A percentile compares a stretch with the other conserved stretches of the same genome.
phyloP scores from a whole-genome alignment of 2,888 invertebrate species.

The Lasioglossum leucozonium region DNA sequence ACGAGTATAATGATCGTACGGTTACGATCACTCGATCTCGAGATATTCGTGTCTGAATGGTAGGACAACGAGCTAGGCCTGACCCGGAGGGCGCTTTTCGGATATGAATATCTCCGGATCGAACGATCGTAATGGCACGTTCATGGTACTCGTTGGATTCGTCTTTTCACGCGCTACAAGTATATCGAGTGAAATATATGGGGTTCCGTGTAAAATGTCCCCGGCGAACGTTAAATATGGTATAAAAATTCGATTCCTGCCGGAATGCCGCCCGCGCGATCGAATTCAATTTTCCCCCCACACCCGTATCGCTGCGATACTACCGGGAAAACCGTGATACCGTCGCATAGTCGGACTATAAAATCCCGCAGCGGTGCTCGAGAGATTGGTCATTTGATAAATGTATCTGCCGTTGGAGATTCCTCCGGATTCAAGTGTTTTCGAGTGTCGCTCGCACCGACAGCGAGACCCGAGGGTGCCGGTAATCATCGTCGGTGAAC shows the following conservation, averaged over 20 bases:
- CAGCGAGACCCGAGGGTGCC: not conserved
- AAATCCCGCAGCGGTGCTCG: not conserved
- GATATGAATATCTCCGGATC: not conserved
- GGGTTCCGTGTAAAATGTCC: not conserved
- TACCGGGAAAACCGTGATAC: constrained; percentile 9
- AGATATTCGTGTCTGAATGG: not conserved
- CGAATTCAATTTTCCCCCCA: constrained; percentile 6
- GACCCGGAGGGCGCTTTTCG: not conserved
- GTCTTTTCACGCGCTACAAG: not conserved
- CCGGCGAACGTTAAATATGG: no score
- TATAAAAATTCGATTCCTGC: no score
- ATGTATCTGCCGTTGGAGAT: constrained; percentile 26
- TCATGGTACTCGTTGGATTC: not conserved
- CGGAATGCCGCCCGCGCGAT: no score
- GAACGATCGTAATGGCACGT: not conserved
- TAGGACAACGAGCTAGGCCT: not conserved
- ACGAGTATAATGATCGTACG: not conserved
- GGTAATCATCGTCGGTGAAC: constrained; percentile 21
- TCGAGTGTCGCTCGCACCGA: constrained; percentile 14
- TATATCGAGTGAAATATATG: not conserved
- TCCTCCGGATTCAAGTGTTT: constrained; percentile 38
- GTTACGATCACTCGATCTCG: not conserved
- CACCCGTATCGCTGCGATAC: not conserved
- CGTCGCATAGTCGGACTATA: constrained; percentile 20
- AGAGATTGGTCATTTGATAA: constrained; percentile 33